phyloP scores from a whole-genome alignment of 2,113 vertebrate genomes.

The Cryptotis parvus region DNA sequence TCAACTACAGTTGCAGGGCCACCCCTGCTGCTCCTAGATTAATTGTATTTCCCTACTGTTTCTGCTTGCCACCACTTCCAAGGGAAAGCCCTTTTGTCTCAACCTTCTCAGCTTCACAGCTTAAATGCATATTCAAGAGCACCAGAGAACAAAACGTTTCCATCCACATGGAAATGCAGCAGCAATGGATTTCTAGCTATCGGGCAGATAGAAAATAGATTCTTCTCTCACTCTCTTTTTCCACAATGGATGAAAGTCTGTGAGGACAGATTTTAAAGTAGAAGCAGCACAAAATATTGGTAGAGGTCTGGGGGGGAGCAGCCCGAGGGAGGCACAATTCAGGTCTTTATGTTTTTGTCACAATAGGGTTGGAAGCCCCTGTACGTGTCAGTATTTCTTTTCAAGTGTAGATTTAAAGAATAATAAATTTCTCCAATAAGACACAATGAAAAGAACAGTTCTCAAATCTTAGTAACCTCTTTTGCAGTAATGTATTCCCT shows the following conservation, averaged over 20 bases:
- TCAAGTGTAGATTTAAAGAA: conserved; percentile 22
- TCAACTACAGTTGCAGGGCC: rapidly evolving
- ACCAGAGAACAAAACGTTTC: conserved; percentile 35
- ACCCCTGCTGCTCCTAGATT: not conserved
- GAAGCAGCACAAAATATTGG: not conserved
- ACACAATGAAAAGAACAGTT: not conserved
- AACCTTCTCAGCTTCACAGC: not conserved
- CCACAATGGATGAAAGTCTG: not conserved
- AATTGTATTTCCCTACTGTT: not conserved
- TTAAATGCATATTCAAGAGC: conserved; percentile 54
- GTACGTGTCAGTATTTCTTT: not conserved
- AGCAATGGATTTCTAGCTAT: not conserved
- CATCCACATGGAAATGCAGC: not conserved
- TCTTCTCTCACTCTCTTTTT: conserved; percentile 13
- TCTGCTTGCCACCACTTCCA: not conserved
- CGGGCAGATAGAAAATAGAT: conserved; percentile 19
- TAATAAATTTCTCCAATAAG: not conserved
- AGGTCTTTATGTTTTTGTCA: not conserved
- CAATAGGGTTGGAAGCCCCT: not conserved
- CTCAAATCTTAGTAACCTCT: conserved; percentile 1
- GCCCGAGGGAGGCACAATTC: rapidly evolving
- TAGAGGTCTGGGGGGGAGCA: too few relatives aligned
- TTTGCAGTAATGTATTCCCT: not conserved
- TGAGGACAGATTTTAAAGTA: conserved; percentile 24
- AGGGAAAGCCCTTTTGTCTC: conserved; percentile 14